These are phyloP conservation scores for Luscinia luscinia DNA, from an alignment of 2,797 vertebrate species.

Conservation along the genomic window DNA sequence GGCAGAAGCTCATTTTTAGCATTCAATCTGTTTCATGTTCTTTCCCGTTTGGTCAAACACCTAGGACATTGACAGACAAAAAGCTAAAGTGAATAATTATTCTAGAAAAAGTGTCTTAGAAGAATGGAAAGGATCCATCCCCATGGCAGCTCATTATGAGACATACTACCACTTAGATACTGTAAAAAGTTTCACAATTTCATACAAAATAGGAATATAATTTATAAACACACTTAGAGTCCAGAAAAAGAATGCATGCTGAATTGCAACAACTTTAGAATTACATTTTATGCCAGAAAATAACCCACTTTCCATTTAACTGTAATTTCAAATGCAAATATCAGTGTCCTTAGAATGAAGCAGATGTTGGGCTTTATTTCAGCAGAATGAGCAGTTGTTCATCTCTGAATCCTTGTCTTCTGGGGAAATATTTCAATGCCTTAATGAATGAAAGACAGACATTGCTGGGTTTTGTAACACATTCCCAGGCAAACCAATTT, in stretches of 20 bases:
- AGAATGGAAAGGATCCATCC: background rate
- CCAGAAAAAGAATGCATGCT: constrained; percentile 34
- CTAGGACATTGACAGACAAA: background rate
- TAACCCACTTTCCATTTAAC: constrained; percentile 15
- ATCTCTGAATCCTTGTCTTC: constrained; percentile 36
- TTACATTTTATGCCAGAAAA: constrained; percentile 34
- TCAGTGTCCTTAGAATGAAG: constrained; percentile 40
- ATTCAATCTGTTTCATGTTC: background rate
- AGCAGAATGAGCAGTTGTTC: constrained; percentile 29
- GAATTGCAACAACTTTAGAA: constrained; percentile 41
- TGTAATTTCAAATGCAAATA: constrained; percentile 65
- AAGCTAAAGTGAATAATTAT: background rate
- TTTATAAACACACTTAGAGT: constrained; percentile 27
- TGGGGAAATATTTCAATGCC: constrained; percentile 23
- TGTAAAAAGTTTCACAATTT: constrained; percentile 16
- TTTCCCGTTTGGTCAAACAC: background rate
- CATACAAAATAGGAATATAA: background rate
- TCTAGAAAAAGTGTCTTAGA: background rate
- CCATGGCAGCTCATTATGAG: background rate
- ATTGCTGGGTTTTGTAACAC: background rate
- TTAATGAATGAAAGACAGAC: constrained; percentile 8
- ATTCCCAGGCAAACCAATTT: constrained; percentile 12
- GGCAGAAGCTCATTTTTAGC: background rate
- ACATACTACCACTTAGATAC: background rate
- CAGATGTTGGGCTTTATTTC: constrained; percentile 55